These are phyloP conservation scores for Cyanistes caeruleus DNA, from an alignment of 2,113 vertebrate species.

Conservation along the genomic window DNA sequence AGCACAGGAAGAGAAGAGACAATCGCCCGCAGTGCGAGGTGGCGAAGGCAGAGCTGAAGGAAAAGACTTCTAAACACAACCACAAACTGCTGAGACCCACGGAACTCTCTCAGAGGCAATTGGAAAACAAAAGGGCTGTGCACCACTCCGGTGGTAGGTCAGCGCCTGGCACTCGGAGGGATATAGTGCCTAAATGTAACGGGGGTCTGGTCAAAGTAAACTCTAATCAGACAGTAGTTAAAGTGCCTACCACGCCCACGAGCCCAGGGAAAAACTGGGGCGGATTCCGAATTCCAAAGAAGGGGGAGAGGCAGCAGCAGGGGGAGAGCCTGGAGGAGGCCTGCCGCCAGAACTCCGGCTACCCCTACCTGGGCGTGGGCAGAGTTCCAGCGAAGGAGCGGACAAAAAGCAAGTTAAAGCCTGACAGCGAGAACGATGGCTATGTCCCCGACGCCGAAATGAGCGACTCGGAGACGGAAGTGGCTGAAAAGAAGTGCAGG, in stretches of 20 bases:
- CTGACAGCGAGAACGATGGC: conserved; percentile 80
- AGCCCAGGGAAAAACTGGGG: conserved; percentile 90
- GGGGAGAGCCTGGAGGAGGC: conserved; percentile 53
- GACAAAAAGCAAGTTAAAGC: conserved; percentile 78
- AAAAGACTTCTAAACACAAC: conserved; percentile 76
- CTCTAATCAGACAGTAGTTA: conserved; percentile 69
- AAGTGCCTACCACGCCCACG: conserved; percentile 77
- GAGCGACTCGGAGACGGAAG: conserved; percentile 82
- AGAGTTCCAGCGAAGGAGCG: conserved; percentile 71
- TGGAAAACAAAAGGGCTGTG: conserved; percentile 68
- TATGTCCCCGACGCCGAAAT: conserved; percentile 79
- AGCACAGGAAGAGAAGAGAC: conserved; percentile 78
- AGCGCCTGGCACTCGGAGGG: conserved; percentile 59
- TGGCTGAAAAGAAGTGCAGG: conserved; percentile 83
- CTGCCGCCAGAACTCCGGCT: conserved; percentile 70
- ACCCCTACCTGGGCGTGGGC: conserved; percentile 65
- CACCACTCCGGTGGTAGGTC: conserved; percentile 66
- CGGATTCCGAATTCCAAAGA: conserved; percentile 94
- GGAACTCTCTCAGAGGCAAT: conserved; percentile 73
- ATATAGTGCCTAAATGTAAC: conserved; percentile 76
- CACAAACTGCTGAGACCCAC: conserved; percentile 76
- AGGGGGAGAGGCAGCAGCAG: conserved; percentile 80
- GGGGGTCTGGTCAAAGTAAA: conserved; percentile 77
- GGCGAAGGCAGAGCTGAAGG: conserved; percentile 72
- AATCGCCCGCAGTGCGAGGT: conserved; percentile 66